Base-by-base conservation (phyloP, 2,113 vertebrate genomes). In the Ciconia stormi region DNA sequence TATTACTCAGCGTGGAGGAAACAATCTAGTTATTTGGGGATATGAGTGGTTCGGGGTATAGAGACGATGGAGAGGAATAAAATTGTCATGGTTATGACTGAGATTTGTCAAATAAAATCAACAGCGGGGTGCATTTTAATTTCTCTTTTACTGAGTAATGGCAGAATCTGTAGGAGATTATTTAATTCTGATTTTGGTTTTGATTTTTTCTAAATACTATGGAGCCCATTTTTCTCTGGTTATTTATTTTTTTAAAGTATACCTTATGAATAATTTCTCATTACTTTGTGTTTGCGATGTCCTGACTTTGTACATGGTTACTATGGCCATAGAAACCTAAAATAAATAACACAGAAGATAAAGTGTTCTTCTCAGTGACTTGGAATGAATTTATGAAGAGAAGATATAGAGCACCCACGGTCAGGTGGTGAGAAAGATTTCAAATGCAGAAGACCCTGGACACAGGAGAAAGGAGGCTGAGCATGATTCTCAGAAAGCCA, bases 371-470 rank as follows among this genome's bases (percentile, higher is more conserved):
- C 34, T 69, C 61, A 80, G 71, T 77, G 27, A 73, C 36, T 92
- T 83, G 79, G 71, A 92, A 89, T 38, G 44, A 67, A 81, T 50
- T 93, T 58, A 47, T 44, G 36, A 70, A 62, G 22, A 62, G 19
- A 85, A 12, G n/a, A 89, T 84, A 61, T 42, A 82, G 5, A 82
- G 73, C 62, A 91, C 22, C 73, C 81, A 66, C 0, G 1, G 42
- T 79, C 62, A 95, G 94, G 73, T 88, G 93, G 73, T 73, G 93
- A 85, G 62, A 92, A 87, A 76, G 10, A 76, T 77, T 94, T 85
- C 32, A 58, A 77, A 26, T 73, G 27, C 62, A 87, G 81, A 90
- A 86, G n/a, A 90, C 6, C 13, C 38, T 76, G 63, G 73, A 91
- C 53, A 80, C n/a, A 83, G 53, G 82, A 74, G 87, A 83, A 84